Evolutionary conservation across 2,888 invertebrate species (phyloP).

Genomic region (Apomyelois bistriatella): DNA sequence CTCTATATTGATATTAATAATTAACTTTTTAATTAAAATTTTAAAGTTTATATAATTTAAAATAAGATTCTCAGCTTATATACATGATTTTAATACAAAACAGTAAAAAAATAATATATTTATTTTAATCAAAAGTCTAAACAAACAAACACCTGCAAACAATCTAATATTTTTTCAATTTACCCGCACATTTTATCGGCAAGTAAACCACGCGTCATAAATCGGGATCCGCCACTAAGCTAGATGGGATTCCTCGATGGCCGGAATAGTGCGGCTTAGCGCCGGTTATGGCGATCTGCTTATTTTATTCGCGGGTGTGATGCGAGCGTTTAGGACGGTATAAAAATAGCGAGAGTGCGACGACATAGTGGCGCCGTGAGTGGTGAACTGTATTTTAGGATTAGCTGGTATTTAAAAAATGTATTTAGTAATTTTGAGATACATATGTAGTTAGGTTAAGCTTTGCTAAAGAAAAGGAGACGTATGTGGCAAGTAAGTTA

Average conservation of each 20-base stretch:
- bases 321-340: background rate
- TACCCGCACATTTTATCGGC: slow-evolving; percentile 16
- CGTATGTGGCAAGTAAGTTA: too few species aligned
- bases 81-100: too few species aligned
- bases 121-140: too few species aligned
- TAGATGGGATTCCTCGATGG: slow-evolving; percentile 14
- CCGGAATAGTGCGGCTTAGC: slow-evolving; percentile 19
- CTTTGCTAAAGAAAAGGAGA: too few species aligned
- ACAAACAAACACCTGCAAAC: background rate
- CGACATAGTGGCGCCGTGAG: background rate
- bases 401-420: background rate
- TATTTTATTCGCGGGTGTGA: slow-evolving; percentile 16
- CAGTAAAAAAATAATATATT: too few species aligned
- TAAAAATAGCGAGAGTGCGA: background rate
- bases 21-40: too few species aligned
- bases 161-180: slow-evolving; percentile 15
- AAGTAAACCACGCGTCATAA: slow-evolving; percentile 18
- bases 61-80: too few species aligned
- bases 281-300: slow-evolving; percentile 18
- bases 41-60: too few species aligned
- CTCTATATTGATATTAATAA: too few species aligned
- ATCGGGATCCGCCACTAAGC: slow-evolving; percentile 18
- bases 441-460: too few species aligned
- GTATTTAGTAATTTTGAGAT: too few species aligned
- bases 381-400: background rate